phyloP scores from a whole-genome alignment of 2,797 vertebrate species.

The Gymnocypris eckloni region DNA sequence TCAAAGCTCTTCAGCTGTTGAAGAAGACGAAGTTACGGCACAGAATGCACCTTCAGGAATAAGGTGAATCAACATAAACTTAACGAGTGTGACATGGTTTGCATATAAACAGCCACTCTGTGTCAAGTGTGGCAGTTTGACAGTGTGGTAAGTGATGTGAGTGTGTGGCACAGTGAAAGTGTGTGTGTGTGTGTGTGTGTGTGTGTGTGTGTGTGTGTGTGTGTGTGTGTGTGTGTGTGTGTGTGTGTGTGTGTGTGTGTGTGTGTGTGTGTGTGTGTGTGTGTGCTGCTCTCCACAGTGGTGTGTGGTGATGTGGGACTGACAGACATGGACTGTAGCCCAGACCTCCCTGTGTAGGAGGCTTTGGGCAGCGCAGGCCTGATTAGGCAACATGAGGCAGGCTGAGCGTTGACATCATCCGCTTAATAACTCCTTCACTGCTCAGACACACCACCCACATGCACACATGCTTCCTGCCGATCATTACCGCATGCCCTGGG shows the following conservation, averaged over 20 bases:
- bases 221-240: constrained; percentile 39
- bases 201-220: constrained; percentile 7
- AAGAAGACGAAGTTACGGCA: not conserved
- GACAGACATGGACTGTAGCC: constrained; percentile 61
- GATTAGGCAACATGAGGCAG: constrained; percentile 55
- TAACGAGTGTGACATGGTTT: constrained; percentile 25
- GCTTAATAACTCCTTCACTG: constrained; percentile 52
- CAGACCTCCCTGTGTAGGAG: constrained; percentile 61
- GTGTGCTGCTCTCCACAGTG: constrained; percentile 29
- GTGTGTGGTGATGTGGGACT: constrained; percentile 54
- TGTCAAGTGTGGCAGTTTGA: constrained; percentile 38
- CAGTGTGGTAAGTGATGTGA: constrained; percentile 38
- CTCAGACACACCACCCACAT: constrained; percentile 36
- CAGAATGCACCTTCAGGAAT: not conserved
- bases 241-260: not conserved
- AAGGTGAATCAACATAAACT: constrained; percentile 42
- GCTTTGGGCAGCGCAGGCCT: constrained; percentile 50
- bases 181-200: constrained; percentile 28
- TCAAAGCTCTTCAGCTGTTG: not conserved
- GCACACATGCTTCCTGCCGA: constrained; percentile 34
- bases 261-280: constrained; percentile 27
- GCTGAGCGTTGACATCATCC: constrained; percentile 59
- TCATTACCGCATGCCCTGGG: constrained; percentile 50
- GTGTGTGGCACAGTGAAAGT: constrained; percentile 5
- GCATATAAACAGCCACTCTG: constrained; percentile 46